Evolutionary conservation across 2,888 invertebrate genomes (phyloP).

Genomic region (Sinopyrophorus schimmeli): DNA sequence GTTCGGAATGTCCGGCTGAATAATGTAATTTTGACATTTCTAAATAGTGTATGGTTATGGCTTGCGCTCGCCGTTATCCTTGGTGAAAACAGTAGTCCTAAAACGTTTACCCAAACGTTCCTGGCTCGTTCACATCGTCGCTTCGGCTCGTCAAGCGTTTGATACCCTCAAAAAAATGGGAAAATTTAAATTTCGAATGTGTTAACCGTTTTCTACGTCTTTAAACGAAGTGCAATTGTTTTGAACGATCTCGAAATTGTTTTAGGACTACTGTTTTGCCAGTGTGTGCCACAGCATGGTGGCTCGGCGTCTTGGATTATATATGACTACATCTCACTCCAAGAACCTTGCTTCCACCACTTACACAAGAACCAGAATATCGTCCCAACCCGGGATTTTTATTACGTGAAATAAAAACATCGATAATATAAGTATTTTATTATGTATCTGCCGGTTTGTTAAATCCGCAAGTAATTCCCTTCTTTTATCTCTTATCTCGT

Average conservation of each 20-base stretch:
- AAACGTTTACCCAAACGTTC: conserved; percentile 36
- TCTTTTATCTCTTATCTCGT: conserved; percentile 10
- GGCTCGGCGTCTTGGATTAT: conserved; percentile 41
- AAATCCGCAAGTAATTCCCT: conserved; percentile 14
- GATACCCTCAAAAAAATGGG: no score
- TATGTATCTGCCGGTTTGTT: conserved; percentile 23
- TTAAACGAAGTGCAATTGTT: no score
- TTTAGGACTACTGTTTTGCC: conserved; percentile 35
- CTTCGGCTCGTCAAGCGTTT: no score
- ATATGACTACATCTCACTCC: conserved; percentile 43
- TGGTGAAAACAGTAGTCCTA: conserved; percentile 41
- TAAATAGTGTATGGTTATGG: conserved; percentile 45
- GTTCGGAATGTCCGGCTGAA: conserved; percentile 46
- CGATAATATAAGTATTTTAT: conserved; percentile 29
- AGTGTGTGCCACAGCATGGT: conserved; percentile 40
- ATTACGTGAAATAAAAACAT: conserved; percentile 34
- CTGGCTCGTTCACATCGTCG: no score
- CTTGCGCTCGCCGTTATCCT: conserved; percentile 43
- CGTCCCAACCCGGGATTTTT: conserved; percentile 33
- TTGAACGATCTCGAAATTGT: no score
- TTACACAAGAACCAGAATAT: conserved; percentile 31
- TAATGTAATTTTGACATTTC: conserved; percentile 49
- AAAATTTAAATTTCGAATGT: no score
- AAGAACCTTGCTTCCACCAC: conserved; percentile 34
- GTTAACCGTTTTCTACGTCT: no score